Evolutionary conservation across 2,797 vertebrate genomes (phyloP), one percentile per base, ranked within the genome.

Genomic region (Pitangus sulphuratus): DNA sequence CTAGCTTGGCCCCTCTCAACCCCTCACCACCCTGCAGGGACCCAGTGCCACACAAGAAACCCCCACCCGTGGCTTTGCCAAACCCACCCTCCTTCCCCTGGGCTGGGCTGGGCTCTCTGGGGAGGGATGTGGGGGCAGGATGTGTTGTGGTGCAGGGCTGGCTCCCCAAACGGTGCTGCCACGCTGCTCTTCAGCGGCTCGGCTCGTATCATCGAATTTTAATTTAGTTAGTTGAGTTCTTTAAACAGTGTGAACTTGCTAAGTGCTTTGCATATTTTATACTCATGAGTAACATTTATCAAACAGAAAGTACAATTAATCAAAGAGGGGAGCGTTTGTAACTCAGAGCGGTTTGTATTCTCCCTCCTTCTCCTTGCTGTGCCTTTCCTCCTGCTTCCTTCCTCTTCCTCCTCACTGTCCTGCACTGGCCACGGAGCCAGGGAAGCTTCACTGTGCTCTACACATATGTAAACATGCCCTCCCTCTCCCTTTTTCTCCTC

Each of bases 221-320:
- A 94, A 95, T 96, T 91, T 80, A 69, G 90, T 90, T 89, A 84
- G 96, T 89, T 65, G 92, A 96, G 93, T 96, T 96, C 97, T 95
- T 96, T 85, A 94, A 95, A 96, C 95, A 95, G 95, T 92, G 94
- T 71, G 89, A 96, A 96, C 94, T 96, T 81, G 92, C 90, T 94
- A 96, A 97, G 93, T 88, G 96, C 88, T 95, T 92, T 96, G 96
- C 97, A 92, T 96, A 95, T 96, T 97, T 97, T 96, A 96, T 95
- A 92, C 90, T 94, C 79, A 28, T 22, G 79, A 95, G 90, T 76
- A 90, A 94, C 95, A 96, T 95, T 96, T 94, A 97, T 97, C 97
- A 96, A 96, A 89, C 88, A 91, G 95, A 95, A 93, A 96, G 93
- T 87, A 87, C 95, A 95, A 95, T 96, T 97, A 95, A 97, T 97